phyloP scores from a whole-genome alignment of 2,888 invertebrate genomes.

The Microctonus aethiopoides region DNA sequence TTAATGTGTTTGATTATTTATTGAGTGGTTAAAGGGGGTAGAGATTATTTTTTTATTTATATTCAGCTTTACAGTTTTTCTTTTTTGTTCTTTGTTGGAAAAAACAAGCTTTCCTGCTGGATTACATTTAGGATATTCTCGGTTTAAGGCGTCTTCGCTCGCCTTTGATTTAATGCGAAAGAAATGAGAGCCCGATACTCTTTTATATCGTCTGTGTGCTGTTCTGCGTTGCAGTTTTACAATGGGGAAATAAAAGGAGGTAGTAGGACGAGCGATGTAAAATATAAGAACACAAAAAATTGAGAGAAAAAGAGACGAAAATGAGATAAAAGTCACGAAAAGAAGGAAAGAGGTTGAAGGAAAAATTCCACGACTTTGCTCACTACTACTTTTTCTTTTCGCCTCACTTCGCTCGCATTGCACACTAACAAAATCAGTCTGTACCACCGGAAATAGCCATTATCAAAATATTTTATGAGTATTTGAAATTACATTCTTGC shows the following conservation, averaged over 20 bases:
- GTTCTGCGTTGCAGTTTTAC: not conserved
- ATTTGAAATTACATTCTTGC: not conserved
- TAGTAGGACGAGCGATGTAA: not conserved
- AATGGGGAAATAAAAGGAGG: not conserved
- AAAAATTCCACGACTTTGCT: not conserved
- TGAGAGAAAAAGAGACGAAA: not conserved
- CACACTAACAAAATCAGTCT: not conserved
- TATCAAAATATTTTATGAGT: not conserved
- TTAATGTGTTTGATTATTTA: too few relatives aligned
- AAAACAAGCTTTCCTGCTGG: not conserved
- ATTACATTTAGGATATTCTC: not conserved
- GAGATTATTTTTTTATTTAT: too few relatives aligned
- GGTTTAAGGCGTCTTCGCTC: not conserved
- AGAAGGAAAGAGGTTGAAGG: not conserved
- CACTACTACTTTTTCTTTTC: not conserved
- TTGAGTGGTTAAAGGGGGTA: too few relatives aligned
- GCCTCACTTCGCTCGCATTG: not conserved
- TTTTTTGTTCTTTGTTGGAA: too few relatives aligned
- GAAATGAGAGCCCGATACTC: slow-evolving; percentile 13
- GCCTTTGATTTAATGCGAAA: slow-evolving; percentile 1
- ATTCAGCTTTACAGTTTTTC: too few relatives aligned
- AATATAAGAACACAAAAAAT: not conserved
- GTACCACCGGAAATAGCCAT: not conserved
- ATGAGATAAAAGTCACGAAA: not conserved
- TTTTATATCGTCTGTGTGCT: not conserved